Evolutionary conservation across 2,113 vertebrate genomes (phyloP), one percentile per base, ranked within the genome.

Genomic region (Vidua macroura): DNA sequence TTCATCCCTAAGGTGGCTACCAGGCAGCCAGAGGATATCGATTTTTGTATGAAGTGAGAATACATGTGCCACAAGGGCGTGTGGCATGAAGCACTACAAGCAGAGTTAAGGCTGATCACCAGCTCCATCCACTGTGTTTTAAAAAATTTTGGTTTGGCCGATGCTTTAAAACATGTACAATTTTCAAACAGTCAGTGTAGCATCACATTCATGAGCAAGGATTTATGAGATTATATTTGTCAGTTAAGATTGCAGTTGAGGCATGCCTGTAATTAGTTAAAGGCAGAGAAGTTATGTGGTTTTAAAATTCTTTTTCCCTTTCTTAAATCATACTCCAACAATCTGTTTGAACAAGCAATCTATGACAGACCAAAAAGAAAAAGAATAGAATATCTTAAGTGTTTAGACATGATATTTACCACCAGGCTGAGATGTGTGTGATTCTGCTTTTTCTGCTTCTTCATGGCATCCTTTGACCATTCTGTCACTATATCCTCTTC

Each of bases 21-120:
- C n/a, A 64, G 44, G 23, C 33, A 41, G 31, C 8, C 9, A 58
- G 43, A 63, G 33, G 6, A 0, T 24, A 30, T 12, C 0, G 3
- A 37, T 67, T 72, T 68, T 53, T 8, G 12, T 39, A 13, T 19
- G 46, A 83, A 59, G 13, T 44, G 28, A 79, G 48, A 33, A 58
- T 44, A 28, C 3, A 3, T 11, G 17, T 83, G 17, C 11, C 13
- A 37, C 30, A 51, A 19, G 23, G 39, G 6, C 15, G 19, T 10
- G 19, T 27, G 31, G 9, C 35, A 27, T n/a, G 15, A 58, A 37
- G 30, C 21, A 7, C 17, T 53, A 7, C 6, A 2, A 73, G 3
- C 15, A 80, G 35, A 73, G 9, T 41, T 67, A n/a, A 27, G 8
- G 44, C 1, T 52, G 46, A 69, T 77, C 51, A 87, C 51, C 28